These are phyloP conservation scores for Nephrotoma guestfalica DNA, from an alignment of 2,888 invertebrate species.

Conservation along the genomic window DNA sequence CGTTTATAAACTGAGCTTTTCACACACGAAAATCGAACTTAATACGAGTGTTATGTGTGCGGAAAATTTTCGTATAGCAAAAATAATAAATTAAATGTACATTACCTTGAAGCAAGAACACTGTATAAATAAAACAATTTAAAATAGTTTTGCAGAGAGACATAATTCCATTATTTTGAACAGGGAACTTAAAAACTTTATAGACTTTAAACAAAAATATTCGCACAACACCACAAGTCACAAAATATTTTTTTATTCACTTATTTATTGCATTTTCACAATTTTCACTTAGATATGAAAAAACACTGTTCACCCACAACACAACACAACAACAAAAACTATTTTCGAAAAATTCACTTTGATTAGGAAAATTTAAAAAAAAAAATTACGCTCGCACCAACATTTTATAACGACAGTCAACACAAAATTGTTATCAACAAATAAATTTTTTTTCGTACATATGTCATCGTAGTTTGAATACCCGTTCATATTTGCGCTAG, in stretches of 20 bases:
- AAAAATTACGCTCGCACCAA: background rate
- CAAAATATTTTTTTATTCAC: background rate
- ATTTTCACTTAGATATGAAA: background rate
- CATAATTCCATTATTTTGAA: constrained; percentile 1
- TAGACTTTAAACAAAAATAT: background rate
- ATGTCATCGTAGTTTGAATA: background rate
- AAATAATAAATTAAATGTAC: background rate
- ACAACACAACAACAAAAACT: background rate
- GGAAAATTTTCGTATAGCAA: background rate
- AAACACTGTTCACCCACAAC: background rate
- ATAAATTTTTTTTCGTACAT: background rate
- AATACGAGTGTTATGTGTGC: background rate
- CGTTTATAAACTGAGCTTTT: background rate
- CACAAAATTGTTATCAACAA: constrained; percentile 3
- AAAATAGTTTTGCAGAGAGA: constrained; percentile 2
- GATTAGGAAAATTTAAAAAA: background rate
- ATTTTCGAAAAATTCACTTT: background rate
- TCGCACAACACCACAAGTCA: background rate
- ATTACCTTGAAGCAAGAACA: constrained; percentile 1
- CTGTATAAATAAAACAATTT: background rate
- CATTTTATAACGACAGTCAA: background rate
- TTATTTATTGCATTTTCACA: background rate
- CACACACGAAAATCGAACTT: background rate
- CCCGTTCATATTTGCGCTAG: background rate
- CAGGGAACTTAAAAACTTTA: background rate